Evolutionary conservation across 2,113 vertebrate species (phyloP), one percentile per base, ranked within the genome.

Genomic region (Oxyruncus cristatus): DNA sequence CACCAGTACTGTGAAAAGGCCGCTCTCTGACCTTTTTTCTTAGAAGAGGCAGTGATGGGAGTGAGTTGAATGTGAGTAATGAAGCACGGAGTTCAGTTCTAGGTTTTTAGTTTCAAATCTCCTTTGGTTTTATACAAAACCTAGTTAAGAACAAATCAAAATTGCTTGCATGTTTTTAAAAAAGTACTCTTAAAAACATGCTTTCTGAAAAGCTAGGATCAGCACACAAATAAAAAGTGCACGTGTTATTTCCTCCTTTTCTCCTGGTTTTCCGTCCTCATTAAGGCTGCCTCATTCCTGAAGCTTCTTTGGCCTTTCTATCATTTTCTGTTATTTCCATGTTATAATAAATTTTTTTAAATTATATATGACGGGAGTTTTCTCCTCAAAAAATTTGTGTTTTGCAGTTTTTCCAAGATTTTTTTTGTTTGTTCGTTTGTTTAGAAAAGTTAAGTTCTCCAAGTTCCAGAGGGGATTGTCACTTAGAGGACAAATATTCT

Each of bases 11-110:
- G 50, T 52, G 50, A 52, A 52, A 52, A 52, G 50, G 50, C 50
- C 66, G 22, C 56, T 56, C 50, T 68, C n/a, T 85, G 67, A 90
- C 78, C 39, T 85, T 82, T 88, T 55, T 91, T 73, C 52, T 56
- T 61, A 59, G 56, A 84, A 22, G 68, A 87, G 39, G 20, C 35
- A 53, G 35, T 65, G 26, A 47, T 49, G 37, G 44, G 46, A 79
- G 19, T 63, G 39, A 83, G 24, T 28, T 65, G 42, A 94, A 82
- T 73, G 26, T 87, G 33, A 47, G 28, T 18, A 87, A 46, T 58
- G 63, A 81, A 82, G 21, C 75, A 39, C 18, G 12, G n/a, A 89
- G 27, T 71, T 95, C 49, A 85, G 49, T 49, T 91, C 26, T 27
- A 23, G 8, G 17, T 72, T 85, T 88, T 77, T 70, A 55, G 4